These are phyloP conservation scores for Percina caprodes DNA, from an alignment of 2,113 vertebrate genomes.

Conservation along the genomic window DNA sequence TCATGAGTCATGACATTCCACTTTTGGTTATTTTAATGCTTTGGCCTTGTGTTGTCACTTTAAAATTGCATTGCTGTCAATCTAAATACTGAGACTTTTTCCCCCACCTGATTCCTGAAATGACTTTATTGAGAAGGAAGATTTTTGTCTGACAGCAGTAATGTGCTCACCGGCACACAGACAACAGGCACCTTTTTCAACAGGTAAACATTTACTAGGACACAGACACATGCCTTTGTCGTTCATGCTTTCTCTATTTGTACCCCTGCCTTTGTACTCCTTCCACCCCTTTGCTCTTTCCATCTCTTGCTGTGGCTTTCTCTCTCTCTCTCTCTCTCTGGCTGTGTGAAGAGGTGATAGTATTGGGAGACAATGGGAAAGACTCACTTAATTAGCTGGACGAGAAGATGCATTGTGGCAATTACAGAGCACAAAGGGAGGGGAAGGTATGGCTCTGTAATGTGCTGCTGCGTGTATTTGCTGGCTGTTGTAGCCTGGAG, in stretches of 20 bases:
- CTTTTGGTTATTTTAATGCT: conserved; percentile 4
- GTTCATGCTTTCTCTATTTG: conserved; percentile 54
- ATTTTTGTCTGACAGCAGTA: conserved; percentile 45
- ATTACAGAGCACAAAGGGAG: conserved; percentile 83
- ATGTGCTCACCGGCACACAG: conserved; percentile 37
- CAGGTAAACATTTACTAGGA: conserved; percentile 74
- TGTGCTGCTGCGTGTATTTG: conserved; percentile 70
- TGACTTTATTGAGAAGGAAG: conserved; percentile 24
- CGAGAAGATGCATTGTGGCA: conserved; percentile 86
- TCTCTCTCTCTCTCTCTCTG: conserved; percentile 41
- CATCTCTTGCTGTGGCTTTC: conserved; percentile 21
- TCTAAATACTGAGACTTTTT: not conserved
- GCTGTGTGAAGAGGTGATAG: conserved; percentile 74
- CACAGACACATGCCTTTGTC: conserved; percentile 63
- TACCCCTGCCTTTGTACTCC: conserved; percentile 46
- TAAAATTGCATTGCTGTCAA: not conserved
- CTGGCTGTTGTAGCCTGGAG: conserved; percentile 70
- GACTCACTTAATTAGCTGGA: conserved; percentile 86
- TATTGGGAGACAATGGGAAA: conserved; percentile 79
- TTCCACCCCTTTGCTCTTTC: conserved; percentile 44
- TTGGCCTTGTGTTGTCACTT: not conserved
- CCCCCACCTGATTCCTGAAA: conserved; percentile 3
- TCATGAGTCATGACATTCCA: not conserved
- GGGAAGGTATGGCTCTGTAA: conserved; percentile 76
- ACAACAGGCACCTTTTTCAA: conserved; percentile 61